A percentile compares a stretch with the other conserved stretches of the same genome.
Conservation (phyloP, 1,140 invertebrate genomes). For the Psilanteris sp. region DNA sequence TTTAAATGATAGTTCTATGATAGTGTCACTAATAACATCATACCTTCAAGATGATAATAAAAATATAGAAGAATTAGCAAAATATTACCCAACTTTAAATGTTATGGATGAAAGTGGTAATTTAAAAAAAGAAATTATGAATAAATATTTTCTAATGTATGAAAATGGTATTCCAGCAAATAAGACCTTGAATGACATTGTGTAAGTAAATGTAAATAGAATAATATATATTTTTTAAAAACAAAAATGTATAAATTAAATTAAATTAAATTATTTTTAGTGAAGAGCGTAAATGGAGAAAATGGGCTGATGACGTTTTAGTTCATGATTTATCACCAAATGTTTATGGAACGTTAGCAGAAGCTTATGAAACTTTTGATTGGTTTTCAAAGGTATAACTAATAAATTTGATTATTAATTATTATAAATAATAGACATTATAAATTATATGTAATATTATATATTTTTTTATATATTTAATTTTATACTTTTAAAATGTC, state of each 20-base stretch:
- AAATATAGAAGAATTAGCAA: slow-evolving; percentile 85
- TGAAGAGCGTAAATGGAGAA: slow-evolving; percentile 95
- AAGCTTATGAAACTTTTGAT: slow-evolving; percentile 93
- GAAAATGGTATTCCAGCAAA: slow-evolving; percentile 81
- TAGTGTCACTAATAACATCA: slow-evolving; percentile 92
- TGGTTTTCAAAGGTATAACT: slow-evolving; percentile 93
- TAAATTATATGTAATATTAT: too few relatives aligned
- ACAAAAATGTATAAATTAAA: neutral
- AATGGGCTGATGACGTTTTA: slow-evolving; percentile 94
- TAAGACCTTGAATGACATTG: slow-evolving; percentile 81
- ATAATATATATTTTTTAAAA: neutral
- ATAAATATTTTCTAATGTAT: slow-evolving; percentile 97
- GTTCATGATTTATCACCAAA: slow-evolving; percentile 98
- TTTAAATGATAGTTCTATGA: slow-evolving; percentile 96
- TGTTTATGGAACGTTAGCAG: slow-evolving; percentile 92
- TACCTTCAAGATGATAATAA: slow-evolving; percentile 84
- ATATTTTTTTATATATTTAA: too few relatives aligned
- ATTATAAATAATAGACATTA: too few relatives aligned
- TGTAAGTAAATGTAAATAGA: slow-evolving; percentile 79
- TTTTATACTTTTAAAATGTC: too few relatives aligned
- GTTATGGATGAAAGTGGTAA: slow-evolving; percentile 86
- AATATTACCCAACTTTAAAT: slow-evolving; percentile 89
- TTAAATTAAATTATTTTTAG: slow-evolving; percentile 77
- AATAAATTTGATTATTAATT: too few relatives aligned
- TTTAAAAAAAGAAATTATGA: slow-evolving; percentile 89